These are phyloP conservation scores for Mythimna pallens DNA, from an alignment of 2,888 invertebrate genomes.

Conservation along the genomic window DNA sequence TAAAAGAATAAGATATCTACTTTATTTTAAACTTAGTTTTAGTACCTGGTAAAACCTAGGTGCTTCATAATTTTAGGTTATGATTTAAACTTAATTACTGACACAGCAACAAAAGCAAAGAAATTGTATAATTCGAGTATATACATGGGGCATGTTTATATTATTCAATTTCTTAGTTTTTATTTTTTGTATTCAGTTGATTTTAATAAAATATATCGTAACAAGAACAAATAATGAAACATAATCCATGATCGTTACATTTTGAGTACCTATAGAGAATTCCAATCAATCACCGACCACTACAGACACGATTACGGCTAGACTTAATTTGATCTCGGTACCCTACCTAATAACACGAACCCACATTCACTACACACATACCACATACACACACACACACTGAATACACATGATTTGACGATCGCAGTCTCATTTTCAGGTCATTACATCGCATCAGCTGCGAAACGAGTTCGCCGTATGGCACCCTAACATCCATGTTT, in stretches of 20 bases:
- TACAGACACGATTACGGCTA: conserved; percentile 12
- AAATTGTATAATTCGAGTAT: too few relatives aligned
- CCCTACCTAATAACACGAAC: background rate
- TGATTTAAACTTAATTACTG: too few relatives aligned
- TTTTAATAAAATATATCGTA: too few relatives aligned
- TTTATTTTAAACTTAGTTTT: too few relatives aligned
- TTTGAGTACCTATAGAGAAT: background rate
- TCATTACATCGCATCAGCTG: conserved; percentile 70
- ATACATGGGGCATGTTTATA: too few relatives aligned
- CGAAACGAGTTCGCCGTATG: conserved; percentile 68
- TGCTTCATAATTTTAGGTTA: too few relatives aligned
- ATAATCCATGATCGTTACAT: background rate
- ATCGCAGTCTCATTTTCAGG: conserved; percentile 75
- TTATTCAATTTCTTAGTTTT: too few relatives aligned
- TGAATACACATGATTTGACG: conserved; percentile 53
- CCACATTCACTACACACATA: background rate
- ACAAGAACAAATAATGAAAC: background rate
- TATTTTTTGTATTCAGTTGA: too few relatives aligned
- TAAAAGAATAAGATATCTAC: too few relatives aligned
- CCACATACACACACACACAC: conserved; percentile 39
- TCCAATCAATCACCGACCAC: conserved; percentile 11
- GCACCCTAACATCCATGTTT: conserved; percentile 65
- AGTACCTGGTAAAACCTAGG: too few relatives aligned
- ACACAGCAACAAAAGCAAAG: too few relatives aligned
- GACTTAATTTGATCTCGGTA: conserved; percentile 27